These are phyloP conservation scores for Eucera pruinosa DNA, from an alignment of 2,888 invertebrate genomes.

Conservation along the genomic window DNA sequence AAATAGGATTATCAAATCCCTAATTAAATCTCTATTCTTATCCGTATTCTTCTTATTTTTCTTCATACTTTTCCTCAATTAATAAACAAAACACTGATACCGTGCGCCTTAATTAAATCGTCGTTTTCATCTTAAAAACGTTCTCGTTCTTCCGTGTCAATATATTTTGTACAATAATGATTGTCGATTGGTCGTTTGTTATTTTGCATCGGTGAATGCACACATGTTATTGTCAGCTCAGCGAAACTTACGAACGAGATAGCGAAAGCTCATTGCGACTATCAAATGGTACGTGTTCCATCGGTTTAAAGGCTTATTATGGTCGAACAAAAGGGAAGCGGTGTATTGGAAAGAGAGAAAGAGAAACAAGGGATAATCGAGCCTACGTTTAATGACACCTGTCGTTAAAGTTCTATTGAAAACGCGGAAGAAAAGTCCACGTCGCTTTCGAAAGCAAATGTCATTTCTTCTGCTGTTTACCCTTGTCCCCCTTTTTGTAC, in stretches of 20 bases:
- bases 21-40: too few relatives aligned
- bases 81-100: too few relatives aligned
- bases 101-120: too few relatives aligned
- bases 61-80: too few relatives aligned
- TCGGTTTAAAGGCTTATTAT: conserved; percentile 23
- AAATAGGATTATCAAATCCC: too few relatives aligned
- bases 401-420: conserved; percentile 39
- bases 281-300: conserved; percentile 20
- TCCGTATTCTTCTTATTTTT: too few relatives aligned
- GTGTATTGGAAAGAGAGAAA: conserved; percentile 7
- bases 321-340: conserved; percentile 29
- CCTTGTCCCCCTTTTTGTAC: conserved; percentile 14
- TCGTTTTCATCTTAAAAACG: too few relatives aligned
- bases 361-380: conserved; percentile 28
- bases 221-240: background rate
- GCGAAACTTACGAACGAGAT: background rate
- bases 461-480: conserved; percentile 17
- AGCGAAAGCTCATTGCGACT: conserved; percentile 1
- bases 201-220: conserved; percentile 3
- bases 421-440: conserved; percentile 46
- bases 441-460: background rate
- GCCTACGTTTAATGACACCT: conserved; percentile 42
- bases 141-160: too few relatives aligned
- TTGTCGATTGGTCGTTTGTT: background rate
- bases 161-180: too few relatives aligned